Evolutionary conservation across 2,797 vertebrate species (phyloP), one percentile per base, ranked within the genome.

Genomic region (Lacerta viridis): DNA sequence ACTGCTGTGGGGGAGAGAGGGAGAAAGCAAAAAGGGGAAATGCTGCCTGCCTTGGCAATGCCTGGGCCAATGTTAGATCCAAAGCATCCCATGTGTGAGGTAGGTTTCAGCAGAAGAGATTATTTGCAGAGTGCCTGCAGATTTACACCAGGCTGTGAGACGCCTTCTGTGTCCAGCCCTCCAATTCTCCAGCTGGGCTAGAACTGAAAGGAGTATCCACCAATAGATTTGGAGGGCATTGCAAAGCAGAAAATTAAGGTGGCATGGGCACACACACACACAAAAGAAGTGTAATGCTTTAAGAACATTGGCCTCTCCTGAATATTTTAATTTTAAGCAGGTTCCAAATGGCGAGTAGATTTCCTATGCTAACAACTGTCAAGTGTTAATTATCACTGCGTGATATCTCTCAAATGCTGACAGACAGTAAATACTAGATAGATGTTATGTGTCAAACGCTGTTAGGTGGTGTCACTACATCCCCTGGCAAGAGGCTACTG

Each of bases 1-100:
- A 80, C 85, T 86, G 85, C 87, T 75, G 23, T 15, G 9, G 1
- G 18, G 1, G 78, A n/a, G 80, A 33, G 59, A 87, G 29, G 71
- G 41, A 6, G 2, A 7, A 0, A 46, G 55, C n/a, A 69, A 33
- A 7, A 7, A 25, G 27, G 39, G 66, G 29, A 50, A 3, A n/a
- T 4, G 20, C 43, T 61, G 41, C 29, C 41, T 71, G 43, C 29
- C 43, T 50, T 68, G 29, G 71, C 36, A 27, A 41, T 36, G 68
- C 64, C 29, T 72, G 11, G 27, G 41, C 29, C 29, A 68, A 43
- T 50, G n/a, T 13, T 39, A 61, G 66, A 46, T 27, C 20, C 76
- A 74, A 80, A 72, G 39, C 7, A 17, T 59, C 55, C 46, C 61
- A 7, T 18, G 20, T 64, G 18, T 71, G 68, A 84, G 64, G 82